phyloP scores from a whole-genome alignment of 2,888 invertebrate genomes.

The Caenorhabditis sp. region DNA sequence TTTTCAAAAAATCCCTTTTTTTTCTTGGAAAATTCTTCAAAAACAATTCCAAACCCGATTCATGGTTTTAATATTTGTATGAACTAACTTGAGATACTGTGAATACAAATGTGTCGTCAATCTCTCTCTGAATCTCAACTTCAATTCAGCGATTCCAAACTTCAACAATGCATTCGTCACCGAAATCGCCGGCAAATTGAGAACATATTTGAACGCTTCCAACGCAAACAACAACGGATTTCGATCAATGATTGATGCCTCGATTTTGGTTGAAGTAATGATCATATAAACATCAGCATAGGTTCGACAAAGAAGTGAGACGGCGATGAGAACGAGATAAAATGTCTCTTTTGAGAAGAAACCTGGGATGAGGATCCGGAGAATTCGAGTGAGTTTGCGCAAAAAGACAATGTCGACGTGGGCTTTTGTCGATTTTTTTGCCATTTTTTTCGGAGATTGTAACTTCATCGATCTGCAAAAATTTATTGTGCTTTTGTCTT shows the following conservation, averaged over 20 bases:
- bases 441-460: conserved; percentile 13
- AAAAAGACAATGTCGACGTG: conserved; percentile 57
- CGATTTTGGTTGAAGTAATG: conserved; percentile 88
- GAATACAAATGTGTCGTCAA: conserved; percentile 86
- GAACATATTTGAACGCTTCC: conserved; percentile 81
- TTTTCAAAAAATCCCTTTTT: not conserved
- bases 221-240: conserved; percentile 81
- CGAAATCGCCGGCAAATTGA: conserved; percentile 90
- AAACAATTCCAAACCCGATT: no score
- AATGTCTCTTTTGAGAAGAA: conserved; percentile 61
- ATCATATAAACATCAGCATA: conserved; percentile 98
- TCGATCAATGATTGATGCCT: conserved; percentile 91
- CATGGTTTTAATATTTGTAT: no score
- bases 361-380: conserved; percentile 61
- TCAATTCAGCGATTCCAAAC: conserved; percentile 82
- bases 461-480: not conserved
- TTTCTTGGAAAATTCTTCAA: conserved; percentile 1
- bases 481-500: not conserved
- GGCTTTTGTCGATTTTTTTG: conserved; percentile 36
- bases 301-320: conserved; percentile 84
- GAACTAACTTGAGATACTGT: conserved; percentile 87
- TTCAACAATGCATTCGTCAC: conserved; percentile 91
- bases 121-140: conserved; percentile 87
- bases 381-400: conserved; percentile 51
- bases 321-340: conserved; percentile 75